Conservation (phyloP, 2,113 vertebrate genomes). For the Todiramphus chloris region DNA sequence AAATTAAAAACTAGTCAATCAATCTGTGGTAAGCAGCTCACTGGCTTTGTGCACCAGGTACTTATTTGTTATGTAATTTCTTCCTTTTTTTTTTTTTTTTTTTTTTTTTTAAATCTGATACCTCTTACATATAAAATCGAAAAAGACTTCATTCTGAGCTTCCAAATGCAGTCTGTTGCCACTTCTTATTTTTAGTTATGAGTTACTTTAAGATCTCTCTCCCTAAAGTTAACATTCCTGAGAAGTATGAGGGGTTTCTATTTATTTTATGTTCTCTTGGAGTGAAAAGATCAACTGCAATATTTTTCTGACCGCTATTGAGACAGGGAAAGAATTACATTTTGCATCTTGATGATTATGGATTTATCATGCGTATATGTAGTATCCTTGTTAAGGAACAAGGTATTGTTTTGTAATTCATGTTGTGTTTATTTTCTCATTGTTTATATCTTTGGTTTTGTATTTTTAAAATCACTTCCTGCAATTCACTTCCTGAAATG, state of each 20-base stretch:
- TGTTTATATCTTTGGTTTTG: neutral
- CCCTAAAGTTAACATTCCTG: neutral
- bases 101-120: neutral
- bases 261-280: neutral
- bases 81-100: neutral
- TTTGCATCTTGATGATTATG: neutral
- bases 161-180: neutral
- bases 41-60: neutral
- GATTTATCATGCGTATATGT: neutral
- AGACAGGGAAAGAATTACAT: neutral
- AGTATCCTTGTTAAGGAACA: neutral
- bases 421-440: neutral
- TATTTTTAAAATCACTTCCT: neutral
- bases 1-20: neutral
- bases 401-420: neutral
- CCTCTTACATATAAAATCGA: neutral
- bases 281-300: neutral
- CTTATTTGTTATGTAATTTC: neutral
- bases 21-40: neutral
- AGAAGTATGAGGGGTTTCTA: neutral
- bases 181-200: neutral
- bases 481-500: neutral
- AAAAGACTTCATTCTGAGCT: neutral
- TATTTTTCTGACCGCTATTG: neutral
- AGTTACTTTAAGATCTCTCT: neutral